These are phyloP conservation scores for Lochmaea capreae DNA, from an alignment of 2,888 invertebrate genomes.

Conservation along the genomic window DNA sequence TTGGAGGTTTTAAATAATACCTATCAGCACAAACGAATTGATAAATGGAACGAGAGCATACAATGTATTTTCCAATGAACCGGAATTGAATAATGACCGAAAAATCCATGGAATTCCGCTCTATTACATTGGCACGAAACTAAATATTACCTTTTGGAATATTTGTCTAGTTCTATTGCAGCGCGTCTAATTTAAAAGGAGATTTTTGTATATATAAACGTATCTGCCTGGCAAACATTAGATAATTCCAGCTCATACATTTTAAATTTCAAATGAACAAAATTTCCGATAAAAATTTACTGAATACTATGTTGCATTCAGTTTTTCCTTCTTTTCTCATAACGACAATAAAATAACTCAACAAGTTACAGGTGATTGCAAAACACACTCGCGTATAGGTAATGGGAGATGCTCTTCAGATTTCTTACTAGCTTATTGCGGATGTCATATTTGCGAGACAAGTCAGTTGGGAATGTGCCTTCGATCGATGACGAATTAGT, in stretches of 20 bases:
- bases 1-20: constrained; percentile 38
- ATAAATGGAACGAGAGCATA: constrained; percentile 47
- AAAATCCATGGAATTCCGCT: constrained; percentile 43
- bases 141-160: constrained; percentile 45
- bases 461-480: no score
- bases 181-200: neutral
- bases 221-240: neutral
- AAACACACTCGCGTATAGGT: no score
- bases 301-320: no score
- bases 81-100: constrained; percentile 47
- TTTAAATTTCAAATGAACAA: neutral
- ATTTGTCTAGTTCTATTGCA: constrained; percentile 8
- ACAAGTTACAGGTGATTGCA: no score
- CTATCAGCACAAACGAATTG: constrained; percentile 44
- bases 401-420: no score
- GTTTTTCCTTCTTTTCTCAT: no score
- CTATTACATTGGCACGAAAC: constrained; percentile 43
- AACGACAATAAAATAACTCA: no score
- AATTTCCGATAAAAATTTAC: no score
- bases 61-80: constrained; percentile 46
- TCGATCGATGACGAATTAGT: no score
- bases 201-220: neutral
- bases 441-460: no score
- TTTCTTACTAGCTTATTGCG: no score
- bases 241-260: neutral